A percentile compares a stretch with the other conserved stretches of the same genome.
These are phyloP conservation scores for Phyllotreta cruciferae DNA, from an alignment of 2,888 invertebrate species.

Conservation along the genomic window DNA sequence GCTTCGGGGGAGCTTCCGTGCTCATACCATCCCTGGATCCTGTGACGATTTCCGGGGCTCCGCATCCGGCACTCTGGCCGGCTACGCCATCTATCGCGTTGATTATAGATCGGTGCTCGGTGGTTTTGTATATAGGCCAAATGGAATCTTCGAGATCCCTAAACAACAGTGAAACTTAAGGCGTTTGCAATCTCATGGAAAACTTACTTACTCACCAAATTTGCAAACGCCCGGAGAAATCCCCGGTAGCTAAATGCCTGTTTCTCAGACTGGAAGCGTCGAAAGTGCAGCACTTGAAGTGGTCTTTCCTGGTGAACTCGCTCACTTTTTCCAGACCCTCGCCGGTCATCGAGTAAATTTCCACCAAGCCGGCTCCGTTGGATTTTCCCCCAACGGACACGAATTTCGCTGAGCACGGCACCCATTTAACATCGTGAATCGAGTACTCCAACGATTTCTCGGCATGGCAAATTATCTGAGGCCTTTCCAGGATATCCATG, in stretches of 20 bases:
- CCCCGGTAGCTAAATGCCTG: conserved; percentile 87
- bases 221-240: conserved; percentile 84
- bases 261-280: conserved; percentile 84
- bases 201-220: conserved; percentile 69
- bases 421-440: conserved; percentile 93
- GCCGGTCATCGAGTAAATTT: conserved; percentile 79
- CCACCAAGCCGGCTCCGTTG: conserved; percentile 83
- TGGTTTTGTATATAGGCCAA: conserved; percentile 78
- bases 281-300: conserved; percentile 93
- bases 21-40: conserved; percentile 86
- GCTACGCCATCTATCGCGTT: conserved; percentile 92
- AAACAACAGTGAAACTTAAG: conserved; percentile 27
- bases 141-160: conserved; percentile 83
- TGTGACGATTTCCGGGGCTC: conserved; percentile 94
- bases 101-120: conserved; percentile 84
- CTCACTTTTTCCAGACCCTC: conserved; percentile 75
- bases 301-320: conserved; percentile 79
- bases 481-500: conserved; percentile 74
- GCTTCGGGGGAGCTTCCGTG: no score
- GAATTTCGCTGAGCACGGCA: conserved; percentile 93
- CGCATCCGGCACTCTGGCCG: conserved; percentile 80
- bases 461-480: conserved; percentile 88
- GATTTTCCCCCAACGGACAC: conserved; percentile 86
- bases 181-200: neutral
- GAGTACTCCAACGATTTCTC: conserved; percentile 85